Percentiles rank a stretch among this genome's conserved stretches.
Evolutionary conservation across 2,113 vertebrate species (phyloP).

Genomic region (Oreocharis arfaki): DNA sequence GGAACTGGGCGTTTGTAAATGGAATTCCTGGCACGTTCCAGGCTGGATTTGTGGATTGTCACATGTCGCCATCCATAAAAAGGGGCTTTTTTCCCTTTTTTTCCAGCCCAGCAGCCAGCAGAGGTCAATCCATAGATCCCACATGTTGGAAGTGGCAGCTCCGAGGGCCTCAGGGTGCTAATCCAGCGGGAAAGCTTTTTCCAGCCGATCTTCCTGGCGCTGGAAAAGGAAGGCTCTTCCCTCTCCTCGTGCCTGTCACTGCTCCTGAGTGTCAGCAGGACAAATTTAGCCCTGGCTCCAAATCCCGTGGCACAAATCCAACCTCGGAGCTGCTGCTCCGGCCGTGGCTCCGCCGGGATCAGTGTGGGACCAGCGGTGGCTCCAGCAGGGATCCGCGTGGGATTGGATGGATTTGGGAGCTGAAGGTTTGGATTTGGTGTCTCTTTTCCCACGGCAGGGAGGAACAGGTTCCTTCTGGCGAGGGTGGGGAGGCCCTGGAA

Average conservation of each 20-base stretch:
- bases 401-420: background rate
- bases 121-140: background rate
- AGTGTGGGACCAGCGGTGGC: background rate
- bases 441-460: background rate
- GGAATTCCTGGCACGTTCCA: background rate
- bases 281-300: background rate
- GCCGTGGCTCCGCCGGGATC: background rate
- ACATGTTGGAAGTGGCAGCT: background rate
- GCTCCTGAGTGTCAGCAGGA: background rate
- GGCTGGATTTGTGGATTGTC: background rate
- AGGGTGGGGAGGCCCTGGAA: background rate
- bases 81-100: fast-evolving
- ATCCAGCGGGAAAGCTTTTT: background rate
- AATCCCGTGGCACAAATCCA: background rate
- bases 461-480: fast-evolving
- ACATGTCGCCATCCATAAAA: background rate
- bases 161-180: background rate
- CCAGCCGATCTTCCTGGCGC: background rate
- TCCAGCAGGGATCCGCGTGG: background rate
- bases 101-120: fast-evolving
- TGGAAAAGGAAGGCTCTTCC: background rate
- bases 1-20: fast-evolving
- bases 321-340: background rate
- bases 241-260: background rate
- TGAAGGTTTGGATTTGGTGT: background rate